Evolutionary conservation across 2,888 invertebrate species (phyloP), one percentile per base, ranked within the genome.

Genomic region (Athalia cordata): DNA sequence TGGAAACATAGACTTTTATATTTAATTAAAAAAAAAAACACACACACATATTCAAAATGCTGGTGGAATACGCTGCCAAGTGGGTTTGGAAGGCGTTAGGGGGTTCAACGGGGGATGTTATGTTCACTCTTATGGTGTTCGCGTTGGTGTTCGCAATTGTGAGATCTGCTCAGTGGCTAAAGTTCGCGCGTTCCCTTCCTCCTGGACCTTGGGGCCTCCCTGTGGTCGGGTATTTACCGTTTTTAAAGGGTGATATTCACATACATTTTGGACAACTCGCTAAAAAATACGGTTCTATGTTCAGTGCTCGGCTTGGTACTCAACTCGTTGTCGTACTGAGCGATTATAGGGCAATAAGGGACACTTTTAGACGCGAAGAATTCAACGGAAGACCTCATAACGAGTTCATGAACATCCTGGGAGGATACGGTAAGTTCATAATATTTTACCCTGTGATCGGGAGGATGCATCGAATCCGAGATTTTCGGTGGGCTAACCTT

Each of bases 151-250:
- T 93, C 84, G 85, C 89, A 52, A 50, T 87, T 29, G 91, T 91
- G 75, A 87, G 91, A 74, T 82, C 84, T 13, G 50, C 90, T n/a
- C 91, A 86, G 89, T 89, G 84, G 88, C 87, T 84, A 62, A 88
- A 78, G 77, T 87, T 83, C 86, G 89, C 86, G 81, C 87, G 81
- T 83, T 90, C 92, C 82, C 91, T 97, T 83, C 97, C 97, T 0
- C 97, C 97, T 0, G 97, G 97, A 3, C 97, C 97, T 3, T 95
- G 95, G 95, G 96, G 97, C 3, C 91, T 96, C 4, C 97, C 97
- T 29, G 91, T 97, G 76, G 92, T 97, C 78, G 97, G 98, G 80
- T 96, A 95, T 87, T 91, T 97, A 82, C 95, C 95, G 3, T 96
- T 95, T 90, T 92, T 98, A 86, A 95, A 95, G 83, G 93, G 94